A percentile compares a stretch with the other conserved stretches of the same genome.
phyloP scores from a whole-genome alignment of 53 echinoderm and acorn worm species.

The Zoroaster sp. region DNA sequence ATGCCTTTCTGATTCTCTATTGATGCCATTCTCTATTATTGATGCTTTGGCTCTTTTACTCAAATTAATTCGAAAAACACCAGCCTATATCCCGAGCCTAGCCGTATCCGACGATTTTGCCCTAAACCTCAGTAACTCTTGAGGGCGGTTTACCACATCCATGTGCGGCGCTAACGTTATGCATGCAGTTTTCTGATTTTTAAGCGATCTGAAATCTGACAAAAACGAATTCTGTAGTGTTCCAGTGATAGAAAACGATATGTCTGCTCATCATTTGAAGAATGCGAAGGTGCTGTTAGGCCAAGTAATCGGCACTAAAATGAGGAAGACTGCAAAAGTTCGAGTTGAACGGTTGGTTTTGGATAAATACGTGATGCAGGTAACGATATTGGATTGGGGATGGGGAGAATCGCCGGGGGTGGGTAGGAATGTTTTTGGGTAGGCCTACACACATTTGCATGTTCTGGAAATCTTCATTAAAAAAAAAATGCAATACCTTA shows the following conservation, averaged over 20 bases:
- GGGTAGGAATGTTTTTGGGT: not conserved
- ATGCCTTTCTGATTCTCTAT: slow-evolving; percentile 55
- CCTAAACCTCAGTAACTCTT: not conserved
- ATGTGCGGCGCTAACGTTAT: not conserved
- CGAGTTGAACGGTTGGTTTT: slow-evolving; percentile 69
- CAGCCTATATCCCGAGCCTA: no score
- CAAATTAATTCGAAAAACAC: no score
- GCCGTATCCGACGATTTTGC: no score
- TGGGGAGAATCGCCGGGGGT: not conserved
- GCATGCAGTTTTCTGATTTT: not conserved
- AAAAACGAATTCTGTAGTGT: not conserved
- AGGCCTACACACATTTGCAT: no score
- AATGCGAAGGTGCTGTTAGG: slow-evolving; percentile 67
- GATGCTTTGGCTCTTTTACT: no score
- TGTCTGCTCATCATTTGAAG: slow-evolving; percentile 25
- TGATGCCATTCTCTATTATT: not conserved
- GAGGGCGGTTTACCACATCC: slow-evolving; percentile 2
- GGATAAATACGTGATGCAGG: slow-evolving; percentile 87
- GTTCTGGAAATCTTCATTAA: no score
- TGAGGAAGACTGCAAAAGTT: slow-evolving; percentile 79
- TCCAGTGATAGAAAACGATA: not conserved
- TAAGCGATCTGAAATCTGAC: not conserved
- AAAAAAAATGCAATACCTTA: no score
- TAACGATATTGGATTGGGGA: not conserved
- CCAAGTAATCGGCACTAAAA: slow-evolving; percentile 80